Evolutionary conservation across 2,888 invertebrate genomes (phyloP), one percentile per base, ranked within the genome.

Genomic region (Euzetes globulus): DNA sequence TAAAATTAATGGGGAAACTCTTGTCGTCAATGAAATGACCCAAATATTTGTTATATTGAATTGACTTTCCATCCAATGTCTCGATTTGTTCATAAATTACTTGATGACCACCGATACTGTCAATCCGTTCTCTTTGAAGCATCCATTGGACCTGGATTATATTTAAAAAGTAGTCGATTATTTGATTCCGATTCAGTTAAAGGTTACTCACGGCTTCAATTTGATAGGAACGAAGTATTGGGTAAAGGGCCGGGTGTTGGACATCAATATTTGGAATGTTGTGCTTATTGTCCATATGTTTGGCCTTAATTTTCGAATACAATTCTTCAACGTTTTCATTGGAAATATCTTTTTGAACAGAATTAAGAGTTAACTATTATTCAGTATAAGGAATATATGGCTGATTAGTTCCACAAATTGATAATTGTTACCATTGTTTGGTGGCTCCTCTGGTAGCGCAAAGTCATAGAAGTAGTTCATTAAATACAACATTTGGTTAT

Each of bases 191-290:
- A 45, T 4, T 11, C 33, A 68, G 1, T 63, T 60, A 5, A 4
- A 65, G 1, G 11, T n/a, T 6, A 45, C 41, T 70, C 22, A 90
- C 88, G 33, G 89, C 88, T 68, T 85, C 82, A 76, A 83, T 81
- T 81, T 91, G 91, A 81, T 90, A 91, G 1, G 84, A 84, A 72
- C 90, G 82, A 17, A 90, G 82, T 50, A 78, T 81, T 0, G 89
- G 88, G 5, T 27, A 27, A n/a, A 70, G 70, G 2, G 45, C 4
- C 45, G 45, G 70, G 37, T 70, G 70, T 25, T 70, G 70, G 45
- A 47, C 70, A 70, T 41, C 47, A 25, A 45, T 25, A 27, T 45
- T 27, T 1, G 25, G 13, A 25, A 70, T 41, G 0, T 2, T 27
- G 27, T 70, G 5, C 15, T 47, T 41, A 70, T 70, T 70, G 4